Conservation (phyloP, 2,113 vertebrate genomes). For the Aspidoscelis tigris region DNA sequence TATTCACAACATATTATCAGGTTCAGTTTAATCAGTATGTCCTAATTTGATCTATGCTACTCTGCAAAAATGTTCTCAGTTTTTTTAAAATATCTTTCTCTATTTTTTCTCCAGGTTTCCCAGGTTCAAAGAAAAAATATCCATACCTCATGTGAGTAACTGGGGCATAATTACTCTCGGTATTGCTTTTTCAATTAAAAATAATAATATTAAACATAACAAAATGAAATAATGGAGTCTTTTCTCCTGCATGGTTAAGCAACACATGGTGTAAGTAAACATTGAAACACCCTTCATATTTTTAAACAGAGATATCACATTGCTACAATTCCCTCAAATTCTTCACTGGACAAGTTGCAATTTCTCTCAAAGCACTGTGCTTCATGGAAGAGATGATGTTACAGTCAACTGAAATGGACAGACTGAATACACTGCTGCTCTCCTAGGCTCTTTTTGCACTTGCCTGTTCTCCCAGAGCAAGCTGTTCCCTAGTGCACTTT, state of each 20-base stretch:
- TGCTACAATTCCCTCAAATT: not conserved
- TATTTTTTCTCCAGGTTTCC: not conserved
- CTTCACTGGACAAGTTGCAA: not conserved
- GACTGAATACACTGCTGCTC: not conserved
- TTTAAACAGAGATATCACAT: not conserved
- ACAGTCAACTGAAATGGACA: not conserved
- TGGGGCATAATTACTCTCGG: not conserved
- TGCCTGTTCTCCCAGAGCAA: too few species aligned
- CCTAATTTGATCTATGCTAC: not conserved
- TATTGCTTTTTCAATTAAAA: not conserved
- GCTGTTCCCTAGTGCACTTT: too few species aligned
- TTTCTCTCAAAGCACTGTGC: not conserved
- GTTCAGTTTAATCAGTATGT: not conserved
- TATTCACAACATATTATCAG: not conserved
- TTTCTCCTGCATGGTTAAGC: not conserved
- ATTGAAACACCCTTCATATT: not conserved
- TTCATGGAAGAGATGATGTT: not conserved
- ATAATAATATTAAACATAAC: constrained; percentile 11
- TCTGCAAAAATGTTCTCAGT: constrained; percentile 1
- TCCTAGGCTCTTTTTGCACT: too few species aligned
- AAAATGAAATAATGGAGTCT: not conserved
- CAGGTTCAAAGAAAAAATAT: not conserved
- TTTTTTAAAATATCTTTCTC: not conserved
- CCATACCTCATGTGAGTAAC: not conserved
- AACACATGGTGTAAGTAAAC: not conserved